Base-by-base conservation (phyloP, 1,140 invertebrate species). In the Tetragnatha versicolor region DNA sequence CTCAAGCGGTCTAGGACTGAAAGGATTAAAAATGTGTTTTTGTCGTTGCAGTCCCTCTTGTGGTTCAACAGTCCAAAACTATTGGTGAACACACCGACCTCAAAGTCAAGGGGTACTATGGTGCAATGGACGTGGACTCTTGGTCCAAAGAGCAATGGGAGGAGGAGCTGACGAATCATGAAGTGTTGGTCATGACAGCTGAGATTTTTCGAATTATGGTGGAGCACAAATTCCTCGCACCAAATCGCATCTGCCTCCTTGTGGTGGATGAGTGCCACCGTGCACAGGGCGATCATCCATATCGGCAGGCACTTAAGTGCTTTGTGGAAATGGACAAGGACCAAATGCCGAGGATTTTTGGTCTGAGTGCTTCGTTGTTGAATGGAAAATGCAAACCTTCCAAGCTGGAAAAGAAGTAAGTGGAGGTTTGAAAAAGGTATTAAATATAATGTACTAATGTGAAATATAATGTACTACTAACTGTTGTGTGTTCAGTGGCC, bases 191-290 rank as follows among this genome's bases (percentile, higher is more conserved):
- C 0, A 92, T 97, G 89, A 95, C 94, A 0, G 87, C 91, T 45
- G 92, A 96, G 85, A 92, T 98, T 60, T 91, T 98, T 72, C 81
- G 90, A 2, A 90, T 95, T 81, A 85, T 95, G 68, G 76, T 98
- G 0, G 84, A 87, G 10, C 89, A 91, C 80, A 87, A 88, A 5
- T 89, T 90, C 80, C 86, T 96, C n/a, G 80, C 83, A 39, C 82
- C 91, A 27, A 83, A 82, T 25, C 82, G 89, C 63, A 88, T 97
- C n/a, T 94, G 93, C 87, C 86, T 98, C 27, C 82, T 98, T 0
- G 91, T 98, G 42, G 91, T 98, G 82, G 96, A 98, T 85, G 95
- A 98, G 84, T 98, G 95, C 83, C 96, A 98, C 84, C 89, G 91
- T 83, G 94, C 91, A 17, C 91, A 72, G 33, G 47, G 47, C 6